phyloP scores from a whole-genome alignment of 92 coral and sea anemone genomes.

The Epizoanthus stellaris region DNA sequence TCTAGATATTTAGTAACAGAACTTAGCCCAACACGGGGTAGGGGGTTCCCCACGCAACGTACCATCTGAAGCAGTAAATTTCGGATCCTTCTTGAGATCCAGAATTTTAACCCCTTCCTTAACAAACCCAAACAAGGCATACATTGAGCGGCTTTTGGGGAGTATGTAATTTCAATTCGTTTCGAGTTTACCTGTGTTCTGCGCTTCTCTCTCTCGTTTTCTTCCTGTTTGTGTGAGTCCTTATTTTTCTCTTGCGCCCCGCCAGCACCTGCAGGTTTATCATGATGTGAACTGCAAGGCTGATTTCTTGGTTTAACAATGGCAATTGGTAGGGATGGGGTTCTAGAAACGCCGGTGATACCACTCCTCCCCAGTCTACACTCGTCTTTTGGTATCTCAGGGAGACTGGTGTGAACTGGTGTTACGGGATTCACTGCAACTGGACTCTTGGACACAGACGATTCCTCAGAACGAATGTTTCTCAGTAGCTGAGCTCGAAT shows the following conservation, averaged over 20 bases:
- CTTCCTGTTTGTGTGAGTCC: conserved; percentile 3
- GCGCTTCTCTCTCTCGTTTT: conserved; percentile 20
- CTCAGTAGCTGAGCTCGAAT: conserved; percentile 58
- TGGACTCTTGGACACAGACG: not conserved
- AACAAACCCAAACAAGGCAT: too few relatives aligned
- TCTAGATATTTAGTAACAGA: too few relatives aligned
- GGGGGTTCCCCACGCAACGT: too few relatives aligned
- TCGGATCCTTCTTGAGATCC: too few relatives aligned
- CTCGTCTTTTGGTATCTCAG: not conserved
- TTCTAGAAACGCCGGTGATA: conserved; percentile 15
- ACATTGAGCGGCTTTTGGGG: too few relatives aligned
- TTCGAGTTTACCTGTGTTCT: conserved; percentile 4
- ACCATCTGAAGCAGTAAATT: too few relatives aligned
- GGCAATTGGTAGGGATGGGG: conserved; percentile 54
- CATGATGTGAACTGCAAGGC: not conserved
- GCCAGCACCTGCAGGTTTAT: conserved; percentile 1
- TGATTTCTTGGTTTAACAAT: conserved; percentile 61
- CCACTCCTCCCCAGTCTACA: not conserved
- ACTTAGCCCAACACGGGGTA: too few relatives aligned
- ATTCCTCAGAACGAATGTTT: conserved; percentile 2
- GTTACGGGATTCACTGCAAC: conserved; percentile 7
- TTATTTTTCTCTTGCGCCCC: not conserved
- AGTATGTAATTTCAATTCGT: not conserved
- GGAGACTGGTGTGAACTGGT: conserved; percentile 43
- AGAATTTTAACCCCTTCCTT: too few relatives aligned